These are phyloP conservation scores for Drosophila insularis DNA, from an alignment of 1,140 invertebrate genomes.

Conservation along the genomic window DNA sequence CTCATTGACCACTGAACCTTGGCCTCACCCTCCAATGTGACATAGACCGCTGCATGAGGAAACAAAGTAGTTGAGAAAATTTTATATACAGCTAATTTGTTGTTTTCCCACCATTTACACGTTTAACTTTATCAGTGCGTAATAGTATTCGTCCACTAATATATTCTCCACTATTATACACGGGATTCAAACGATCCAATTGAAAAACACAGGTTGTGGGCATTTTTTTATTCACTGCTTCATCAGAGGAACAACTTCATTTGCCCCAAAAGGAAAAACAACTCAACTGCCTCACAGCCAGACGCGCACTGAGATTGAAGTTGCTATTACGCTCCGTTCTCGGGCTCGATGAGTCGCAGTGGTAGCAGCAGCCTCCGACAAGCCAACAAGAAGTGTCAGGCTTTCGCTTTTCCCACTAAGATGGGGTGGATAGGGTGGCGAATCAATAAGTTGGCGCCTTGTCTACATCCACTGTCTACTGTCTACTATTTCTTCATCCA, in stretches of 20 bases:
- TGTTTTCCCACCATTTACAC: constrained; percentile 67
- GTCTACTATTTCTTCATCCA: constrained; percentile 75
- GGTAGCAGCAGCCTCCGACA: constrained; percentile 51
- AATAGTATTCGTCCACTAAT: constrained; percentile 73
- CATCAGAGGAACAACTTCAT: constrained; percentile 3
- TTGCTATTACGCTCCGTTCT: constrained; percentile 24
- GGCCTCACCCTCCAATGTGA: constrained; percentile 76
- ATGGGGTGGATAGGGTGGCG: constrained; percentile 30
- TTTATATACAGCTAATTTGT: background rate
- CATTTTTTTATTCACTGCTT: constrained; percentile 45
- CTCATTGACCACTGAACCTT: constrained; percentile 81
- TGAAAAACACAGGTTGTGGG: constrained; percentile 78
- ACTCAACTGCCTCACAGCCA: constrained; percentile 71
- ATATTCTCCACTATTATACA: constrained; percentile 78
- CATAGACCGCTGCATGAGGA: constrained; percentile 64
- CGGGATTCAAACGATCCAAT: constrained; percentile 74
- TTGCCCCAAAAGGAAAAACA: constrained; percentile 23
- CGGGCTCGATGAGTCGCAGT: constrained; percentile 7
- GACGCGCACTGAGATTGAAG: constrained; percentile 65
- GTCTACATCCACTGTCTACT: constrained; percentile 67
- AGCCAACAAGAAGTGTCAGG: constrained; percentile 15
- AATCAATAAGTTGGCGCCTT: constrained; percentile 81
- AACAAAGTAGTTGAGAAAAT: background rate
- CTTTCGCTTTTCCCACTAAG: constrained; percentile 52
- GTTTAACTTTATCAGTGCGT: constrained; percentile 76